Evolutionary conservation across 2,113 vertebrate species (phyloP).

Genomic region (Gila orcuttii): DNA sequence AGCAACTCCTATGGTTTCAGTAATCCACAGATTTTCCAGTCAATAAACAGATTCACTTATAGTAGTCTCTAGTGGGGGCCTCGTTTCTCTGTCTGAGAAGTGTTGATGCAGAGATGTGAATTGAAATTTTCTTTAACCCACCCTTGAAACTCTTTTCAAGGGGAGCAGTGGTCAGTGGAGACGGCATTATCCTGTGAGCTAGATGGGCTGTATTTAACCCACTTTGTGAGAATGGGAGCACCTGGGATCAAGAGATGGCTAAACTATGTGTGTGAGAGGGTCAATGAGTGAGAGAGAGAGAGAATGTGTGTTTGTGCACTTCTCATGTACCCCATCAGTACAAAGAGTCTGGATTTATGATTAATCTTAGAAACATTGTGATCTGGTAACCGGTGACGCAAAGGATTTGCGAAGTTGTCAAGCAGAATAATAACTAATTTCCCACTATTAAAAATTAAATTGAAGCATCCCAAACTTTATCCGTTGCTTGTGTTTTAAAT

Average conservation of each 20-base stretch:
- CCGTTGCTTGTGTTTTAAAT: neutral
- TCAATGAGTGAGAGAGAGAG: neutral
- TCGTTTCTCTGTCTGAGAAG: constrained; percentile 33
- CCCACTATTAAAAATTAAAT: neutral
- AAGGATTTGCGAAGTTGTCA: constrained; percentile 33
- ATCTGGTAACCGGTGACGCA: constrained; percentile 11
- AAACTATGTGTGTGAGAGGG: constrained; percentile 11
- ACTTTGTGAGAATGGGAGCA: constrained; percentile 36
- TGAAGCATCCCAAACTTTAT: neutral
- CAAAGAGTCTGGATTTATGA: constrained; percentile 24
- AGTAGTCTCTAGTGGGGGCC: constrained; percentile 17
- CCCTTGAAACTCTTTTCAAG: constrained; percentile 42
- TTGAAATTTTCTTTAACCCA: constrained; percentile 37
- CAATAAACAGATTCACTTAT: constrained; percentile 67
- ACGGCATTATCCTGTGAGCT: constrained; percentile 27
- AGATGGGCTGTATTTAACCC: constrained; percentile 43
- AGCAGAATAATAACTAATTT: constrained; percentile 3
- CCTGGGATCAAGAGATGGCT: constrained; percentile 43
- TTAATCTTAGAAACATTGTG: constrained; percentile 17
- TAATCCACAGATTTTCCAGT: constrained; percentile 74
- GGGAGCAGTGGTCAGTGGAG: constrained; percentile 21
- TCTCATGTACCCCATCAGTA: constrained; percentile 25
- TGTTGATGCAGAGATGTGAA: constrained; percentile 39
- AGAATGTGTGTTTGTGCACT: constrained; percentile 24
- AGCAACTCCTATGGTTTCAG: constrained; percentile 67